phyloP scores from a whole-genome alignment of 2,888 invertebrate species.

The Mythimna albipuncta region DNA sequence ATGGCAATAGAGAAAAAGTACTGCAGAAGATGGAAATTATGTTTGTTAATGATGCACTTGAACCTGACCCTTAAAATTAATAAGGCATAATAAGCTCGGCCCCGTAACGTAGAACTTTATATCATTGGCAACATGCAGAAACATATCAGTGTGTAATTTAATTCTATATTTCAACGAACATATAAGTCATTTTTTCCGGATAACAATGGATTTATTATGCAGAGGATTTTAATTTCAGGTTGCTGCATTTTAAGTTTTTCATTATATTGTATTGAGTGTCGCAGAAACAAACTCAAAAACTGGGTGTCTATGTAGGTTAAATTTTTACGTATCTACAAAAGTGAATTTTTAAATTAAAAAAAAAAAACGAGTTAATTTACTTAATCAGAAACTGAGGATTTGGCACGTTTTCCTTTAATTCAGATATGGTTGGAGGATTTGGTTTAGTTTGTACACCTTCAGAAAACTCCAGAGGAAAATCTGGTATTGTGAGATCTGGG shows the following conservation, averaged over 20 bases:
- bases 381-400: too few relatives aligned
- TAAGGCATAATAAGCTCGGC: not conserved
- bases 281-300: too few relatives aligned
- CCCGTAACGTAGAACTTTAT: not conserved
- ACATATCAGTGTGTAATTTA: not conserved
- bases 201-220: not conserved
- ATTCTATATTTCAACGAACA: not conserved
- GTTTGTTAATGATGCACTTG: slow-evolving; percentile 14
- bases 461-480: too few relatives aligned
- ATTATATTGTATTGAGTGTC: too few relatives aligned
- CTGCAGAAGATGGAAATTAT: slow-evolving; percentile 10
- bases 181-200: not conserved
- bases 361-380: too few relatives aligned
- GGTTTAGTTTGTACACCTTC: not conserved
- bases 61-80: slow-evolving; percentile 31
- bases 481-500: too few relatives aligned
- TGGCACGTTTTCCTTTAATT: not conserved
- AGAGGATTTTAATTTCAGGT: not conserved
- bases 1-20: slow-evolving; percentile 2
- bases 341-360: too few relatives aligned
- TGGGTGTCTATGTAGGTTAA: too few relatives aligned
- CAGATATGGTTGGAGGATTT: too few relatives aligned
- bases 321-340: too few relatives aligned
- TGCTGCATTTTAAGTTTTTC: too few relatives aligned
- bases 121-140: not conserved